These are phyloP conservation scores for Microcebus murinus DNA, from an alignment of 2,113 vertebrate species.

Conservation along the genomic window DNA sequence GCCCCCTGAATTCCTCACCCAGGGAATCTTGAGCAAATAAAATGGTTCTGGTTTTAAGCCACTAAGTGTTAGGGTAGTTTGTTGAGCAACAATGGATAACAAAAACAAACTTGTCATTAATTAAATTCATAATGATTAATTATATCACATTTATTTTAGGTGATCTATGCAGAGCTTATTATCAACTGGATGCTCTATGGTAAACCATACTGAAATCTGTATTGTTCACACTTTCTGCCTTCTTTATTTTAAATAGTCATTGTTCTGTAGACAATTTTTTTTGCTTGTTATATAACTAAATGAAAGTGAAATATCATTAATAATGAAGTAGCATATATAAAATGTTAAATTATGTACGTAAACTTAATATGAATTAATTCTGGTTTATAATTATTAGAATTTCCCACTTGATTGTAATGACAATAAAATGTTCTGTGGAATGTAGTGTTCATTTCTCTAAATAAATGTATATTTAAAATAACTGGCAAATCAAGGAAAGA, in stretches of 20 bases:
- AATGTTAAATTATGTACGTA: conserved; percentile 73
- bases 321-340: conserved; percentile 68
- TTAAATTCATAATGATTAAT: conserved; percentile 38
- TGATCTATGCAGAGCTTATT: not conserved
- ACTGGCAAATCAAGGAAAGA: conserved; percentile 57
- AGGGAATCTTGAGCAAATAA: not conserved
- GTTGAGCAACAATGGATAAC: not conserved
- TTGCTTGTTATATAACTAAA: conserved; percentile 70
- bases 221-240: not conserved
- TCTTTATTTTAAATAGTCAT: conserved; percentile 70
- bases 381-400: conserved; percentile 72
- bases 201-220: not conserved
- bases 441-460: conserved; percentile 66
- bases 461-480: conserved; percentile 69
- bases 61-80: not conserved
- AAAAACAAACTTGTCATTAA: not conserved
- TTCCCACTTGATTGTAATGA: conserved; percentile 73
- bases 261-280: conserved; percentile 26
- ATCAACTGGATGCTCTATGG: not conserved
- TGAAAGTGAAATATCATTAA: conserved; percentile 77
- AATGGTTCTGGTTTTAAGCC: not conserved
- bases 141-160: not conserved
- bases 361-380: conserved; percentile 74
- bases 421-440: conserved; percentile 66
- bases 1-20: not conserved